Evolutionary conservation across 2,113 vertebrate genomes (phyloP), one percentile per base, ranked within the genome.

Genomic region (Bufo gargarizans): DNA sequence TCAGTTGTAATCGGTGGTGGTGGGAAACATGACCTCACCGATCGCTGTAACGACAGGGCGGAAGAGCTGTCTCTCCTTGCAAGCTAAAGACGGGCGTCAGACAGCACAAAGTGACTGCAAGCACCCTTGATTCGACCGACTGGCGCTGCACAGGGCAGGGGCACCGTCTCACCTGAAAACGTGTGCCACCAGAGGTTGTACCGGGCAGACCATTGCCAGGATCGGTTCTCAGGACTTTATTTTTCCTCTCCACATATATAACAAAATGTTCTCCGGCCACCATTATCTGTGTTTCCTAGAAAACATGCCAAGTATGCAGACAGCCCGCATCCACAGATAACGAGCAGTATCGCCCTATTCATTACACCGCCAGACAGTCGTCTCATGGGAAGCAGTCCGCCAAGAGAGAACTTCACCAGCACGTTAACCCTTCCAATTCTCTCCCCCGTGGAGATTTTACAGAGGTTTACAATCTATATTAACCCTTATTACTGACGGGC

Each of bases 261-360:
- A 88, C 58, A 83, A 47, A 82, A 71, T 65, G 80, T 88, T 88
- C 83, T 84, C 81, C 56, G 65, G 80, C 77, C 81, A 12, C 81
- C 71, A 88, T 77, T 88, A 88, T 84, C 87, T 88, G 86, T 10
- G 76, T 47, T 88, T 88, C 86, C 79, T 88, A 88, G 56, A 88
- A 88, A 88, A 77, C 86, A 88, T 53, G 86, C 71, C 80, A 77
- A 88, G 49, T 77, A 88, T 88, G 87, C 87, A 88, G 87, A 88
- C 87, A 77, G 71, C 71, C 86, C 80, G 80, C 87, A 88, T 88
- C 80, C 72, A 88, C 86, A 84, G 87, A 88, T 83, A 88, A 65
- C 20, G 33, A 4, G 13, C 2, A 33, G 20, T 82, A 82, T 74
- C 53, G 53, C 79, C 45, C 56, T 20, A 88, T 83, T 88, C 86